Conservation (phyloP, 2,797 vertebrate species). For the Odontamblyopus rebecca region DNA sequence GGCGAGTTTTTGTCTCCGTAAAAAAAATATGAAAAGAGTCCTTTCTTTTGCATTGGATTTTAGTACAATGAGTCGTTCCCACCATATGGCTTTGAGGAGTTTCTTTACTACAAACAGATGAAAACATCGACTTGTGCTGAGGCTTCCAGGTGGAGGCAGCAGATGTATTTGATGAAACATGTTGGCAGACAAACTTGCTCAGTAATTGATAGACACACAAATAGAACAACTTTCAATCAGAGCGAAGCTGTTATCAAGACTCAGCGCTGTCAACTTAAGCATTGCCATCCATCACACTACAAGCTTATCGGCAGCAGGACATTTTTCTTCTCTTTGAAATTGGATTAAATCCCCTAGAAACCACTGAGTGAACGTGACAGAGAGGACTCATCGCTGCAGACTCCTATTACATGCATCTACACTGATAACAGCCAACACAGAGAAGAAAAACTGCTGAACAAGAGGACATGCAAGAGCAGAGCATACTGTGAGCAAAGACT, state of each 20-base stretch:
- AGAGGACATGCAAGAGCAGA: neutral
- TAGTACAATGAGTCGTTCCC: conserved; percentile 15
- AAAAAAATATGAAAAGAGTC: conserved; percentile 12
- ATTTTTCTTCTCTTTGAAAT: conserved; percentile 35
- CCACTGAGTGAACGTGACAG: neutral
- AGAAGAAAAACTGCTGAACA: neutral
- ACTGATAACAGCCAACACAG: conserved; percentile 1
- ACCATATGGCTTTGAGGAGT: conserved; percentile 34
- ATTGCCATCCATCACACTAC: conserved; percentile 56
- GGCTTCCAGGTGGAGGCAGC: conserved; percentile 40
- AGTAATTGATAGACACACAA: conserved; percentile 55
- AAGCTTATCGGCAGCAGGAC: conserved; percentile 30
- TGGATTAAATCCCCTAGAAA: conserved; percentile 30
- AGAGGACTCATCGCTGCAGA: neutral
- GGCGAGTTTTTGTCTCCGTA: conserved; percentile 9
- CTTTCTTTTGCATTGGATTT: conserved; percentile 15
- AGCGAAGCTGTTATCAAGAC: conserved; percentile 33
- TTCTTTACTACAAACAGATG: conserved; percentile 33
- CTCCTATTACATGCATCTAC: conserved; percentile 7
- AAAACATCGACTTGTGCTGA: conserved; percentile 19
- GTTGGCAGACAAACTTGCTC: conserved; percentile 42
- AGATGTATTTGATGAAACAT: conserved; percentile 48
- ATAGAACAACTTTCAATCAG: conserved; percentile 49
- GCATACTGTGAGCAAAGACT: too few relatives aligned
- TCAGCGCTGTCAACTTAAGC: conserved; percentile 40